phyloP scores from a whole-genome alignment of 2,888 invertebrate species.

The Eupithecia tripunctaria region DNA sequence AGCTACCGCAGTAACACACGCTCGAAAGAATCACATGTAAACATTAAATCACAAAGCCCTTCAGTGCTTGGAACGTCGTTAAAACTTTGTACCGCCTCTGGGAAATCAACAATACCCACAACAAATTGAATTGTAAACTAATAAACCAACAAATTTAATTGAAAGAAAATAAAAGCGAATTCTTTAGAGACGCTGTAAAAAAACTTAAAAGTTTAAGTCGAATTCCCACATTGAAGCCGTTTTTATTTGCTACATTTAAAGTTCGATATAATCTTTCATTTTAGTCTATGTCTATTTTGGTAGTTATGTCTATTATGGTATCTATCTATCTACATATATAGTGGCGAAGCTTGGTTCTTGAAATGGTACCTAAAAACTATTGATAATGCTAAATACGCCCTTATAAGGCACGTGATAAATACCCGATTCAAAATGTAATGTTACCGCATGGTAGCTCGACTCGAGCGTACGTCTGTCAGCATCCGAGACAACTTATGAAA shows the following conservation, averaged over 20 bases:
- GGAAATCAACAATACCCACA: conserved; percentile 53
- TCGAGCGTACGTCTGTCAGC: background rate
- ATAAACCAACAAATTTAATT: conserved; percentile 43
- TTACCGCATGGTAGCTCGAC: background rate
- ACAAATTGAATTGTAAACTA: conserved; percentile 34
- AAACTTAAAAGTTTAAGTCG: too few relatives aligned
- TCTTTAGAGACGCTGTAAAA: background rate
- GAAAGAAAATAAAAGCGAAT: conserved; percentile 3
- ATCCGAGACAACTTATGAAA: conserved; percentile 17
- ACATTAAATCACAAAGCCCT: background rate
- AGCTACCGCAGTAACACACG: background rate
- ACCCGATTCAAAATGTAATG: too few relatives aligned
- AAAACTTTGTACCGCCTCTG: conserved; percentile 49
- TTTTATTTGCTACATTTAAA: too few relatives aligned
- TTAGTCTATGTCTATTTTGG: too few relatives aligned
- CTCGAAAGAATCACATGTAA: background rate
- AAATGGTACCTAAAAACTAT: too few relatives aligned
- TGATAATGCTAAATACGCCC: too few relatives aligned
- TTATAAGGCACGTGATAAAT: too few relatives aligned
- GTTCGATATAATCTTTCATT: too few relatives aligned
- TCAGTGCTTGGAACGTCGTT: conserved; percentile 16
- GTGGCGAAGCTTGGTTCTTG: too few relatives aligned
- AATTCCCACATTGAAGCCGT: too few relatives aligned
- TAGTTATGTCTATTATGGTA: too few relatives aligned
- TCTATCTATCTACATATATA: too few relatives aligned